phyloP scores from a whole-genome alignment of 2,113 vertebrate species.

The Agelaius tricolor region DNA sequence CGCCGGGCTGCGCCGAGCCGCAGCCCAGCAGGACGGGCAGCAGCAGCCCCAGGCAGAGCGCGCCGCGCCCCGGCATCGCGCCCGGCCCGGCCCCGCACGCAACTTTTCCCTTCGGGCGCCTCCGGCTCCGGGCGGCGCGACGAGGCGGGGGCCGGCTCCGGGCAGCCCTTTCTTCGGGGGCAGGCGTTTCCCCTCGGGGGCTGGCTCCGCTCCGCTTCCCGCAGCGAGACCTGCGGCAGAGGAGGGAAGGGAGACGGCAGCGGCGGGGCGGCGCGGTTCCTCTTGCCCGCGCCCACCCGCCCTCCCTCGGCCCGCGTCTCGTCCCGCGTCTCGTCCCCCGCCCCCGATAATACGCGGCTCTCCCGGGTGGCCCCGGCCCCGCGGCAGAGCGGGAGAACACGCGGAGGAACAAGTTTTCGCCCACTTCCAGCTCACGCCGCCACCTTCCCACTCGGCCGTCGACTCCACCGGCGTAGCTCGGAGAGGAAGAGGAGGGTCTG shows the following conservation, averaged over 20 bases:
- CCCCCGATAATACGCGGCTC: neutral
- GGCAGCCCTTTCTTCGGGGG: neutral
- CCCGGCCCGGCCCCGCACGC: neutral
- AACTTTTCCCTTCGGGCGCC: neutral
- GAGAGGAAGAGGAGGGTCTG: neutral
- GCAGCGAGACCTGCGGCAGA: neutral
- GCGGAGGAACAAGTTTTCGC: neutral
- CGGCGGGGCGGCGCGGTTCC: neutral
- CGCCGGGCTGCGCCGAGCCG: conserved; percentile 51
- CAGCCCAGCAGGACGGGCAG: conserved; percentile 54
- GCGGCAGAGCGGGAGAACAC: neutral
- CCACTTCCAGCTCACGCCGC: neutral
- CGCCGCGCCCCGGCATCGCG: conserved; percentile 47
- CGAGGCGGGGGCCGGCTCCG: neutral
- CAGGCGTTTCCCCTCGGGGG: neutral
- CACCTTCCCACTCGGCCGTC: neutral
- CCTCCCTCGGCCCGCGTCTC: neutral
- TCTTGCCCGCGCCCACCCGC: neutral
- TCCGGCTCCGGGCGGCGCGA: neutral
- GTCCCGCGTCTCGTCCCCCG: neutral
- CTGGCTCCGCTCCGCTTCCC: neutral
- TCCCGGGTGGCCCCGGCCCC: neutral
- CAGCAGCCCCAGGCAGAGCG: conserved; percentile 45
- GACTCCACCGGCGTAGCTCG: neutral
- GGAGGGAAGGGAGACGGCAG: neutral